A percentile compares a stretch with the other conserved stretches of the same genome.
These are phyloP conservation scores for Rhinoptilus africanus DNA, from an alignment of 2,113 vertebrate species.

Conservation along the genomic window DNA sequence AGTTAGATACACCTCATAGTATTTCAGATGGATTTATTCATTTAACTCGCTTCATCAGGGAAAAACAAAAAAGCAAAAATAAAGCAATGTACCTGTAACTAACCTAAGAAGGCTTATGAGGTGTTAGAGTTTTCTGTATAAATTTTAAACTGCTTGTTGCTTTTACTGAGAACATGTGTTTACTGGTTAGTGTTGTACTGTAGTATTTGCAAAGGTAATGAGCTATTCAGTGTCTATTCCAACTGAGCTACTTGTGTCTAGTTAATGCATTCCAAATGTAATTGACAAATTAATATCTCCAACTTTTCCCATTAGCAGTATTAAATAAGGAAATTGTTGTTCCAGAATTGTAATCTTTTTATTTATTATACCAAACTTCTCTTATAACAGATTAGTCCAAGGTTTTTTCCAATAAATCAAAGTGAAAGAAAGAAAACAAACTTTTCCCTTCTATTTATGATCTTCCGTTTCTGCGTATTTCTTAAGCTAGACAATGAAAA, in stretches of 20 bases:
- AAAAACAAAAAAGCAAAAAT: not conserved
- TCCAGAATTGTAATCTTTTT: conserved; percentile 33
- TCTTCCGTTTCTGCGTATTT: not conserved
- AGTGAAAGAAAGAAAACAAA: not conserved
- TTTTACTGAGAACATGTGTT: not conserved
- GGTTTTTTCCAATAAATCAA: conserved; percentile 42
- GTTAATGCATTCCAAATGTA: conserved; percentile 23
- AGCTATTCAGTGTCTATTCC: conserved; percentile 19
- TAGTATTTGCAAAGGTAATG: conserved; percentile 9
- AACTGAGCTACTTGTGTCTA: not conserved
- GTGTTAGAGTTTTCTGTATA: not conserved
- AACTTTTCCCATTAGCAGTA: conserved; percentile 39
- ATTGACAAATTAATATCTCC: conserved; percentile 43
- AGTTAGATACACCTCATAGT: not conserved
- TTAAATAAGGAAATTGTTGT: conserved; percentile 52
- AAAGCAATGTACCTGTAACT: not conserved
- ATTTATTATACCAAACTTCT: conserved; percentile 35
- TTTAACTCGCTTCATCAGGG: not conserved
- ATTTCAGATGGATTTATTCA: not conserved
- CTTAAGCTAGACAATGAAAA: not conserved
- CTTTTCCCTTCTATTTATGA: not conserved
- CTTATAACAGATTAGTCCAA: not conserved
- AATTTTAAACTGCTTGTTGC: not conserved
- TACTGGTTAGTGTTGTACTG: not conserved
- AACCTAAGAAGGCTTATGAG: not conserved